Evolutionary conservation across 2,797 vertebrate genomes (phyloP).

Genomic region (Gymnoscopelus braueri): DNA sequence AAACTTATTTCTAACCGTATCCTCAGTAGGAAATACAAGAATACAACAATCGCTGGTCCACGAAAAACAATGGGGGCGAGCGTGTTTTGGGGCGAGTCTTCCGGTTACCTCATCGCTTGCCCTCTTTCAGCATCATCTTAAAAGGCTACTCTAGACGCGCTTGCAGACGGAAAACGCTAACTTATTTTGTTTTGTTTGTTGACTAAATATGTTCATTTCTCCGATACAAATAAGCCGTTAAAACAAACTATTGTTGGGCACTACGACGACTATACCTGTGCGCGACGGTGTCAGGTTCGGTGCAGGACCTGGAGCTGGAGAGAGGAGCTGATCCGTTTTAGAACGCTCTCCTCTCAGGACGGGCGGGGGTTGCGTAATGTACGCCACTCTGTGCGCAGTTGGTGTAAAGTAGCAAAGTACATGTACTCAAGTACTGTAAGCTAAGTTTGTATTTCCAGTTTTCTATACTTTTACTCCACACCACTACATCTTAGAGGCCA

Average conservation of each 20-base stretch:
- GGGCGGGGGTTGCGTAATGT: constrained; percentile 48
- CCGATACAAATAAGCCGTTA: neutral
- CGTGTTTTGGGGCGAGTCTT: too few relatives aligned
- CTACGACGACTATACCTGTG: constrained; percentile 64
- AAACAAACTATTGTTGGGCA: neutral
- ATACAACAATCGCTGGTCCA: too few relatives aligned
- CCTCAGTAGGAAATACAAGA: too few relatives aligned
- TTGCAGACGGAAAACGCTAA: neutral
- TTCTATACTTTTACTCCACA: neutral
- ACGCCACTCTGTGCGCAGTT: constrained; percentile 22
- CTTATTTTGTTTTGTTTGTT: too few relatives aligned
- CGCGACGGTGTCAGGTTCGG: constrained; percentile 51
- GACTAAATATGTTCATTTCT: too few relatives aligned
- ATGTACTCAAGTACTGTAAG: constrained; percentile 30
- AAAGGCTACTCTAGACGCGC: constrained; percentile 8
- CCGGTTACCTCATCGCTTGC: constrained; percentile 4
- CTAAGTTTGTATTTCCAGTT: constrained; percentile 3
- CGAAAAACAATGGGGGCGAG: too few relatives aligned
- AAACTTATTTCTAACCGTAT: too few relatives aligned
- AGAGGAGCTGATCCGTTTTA: constrained; percentile 66
- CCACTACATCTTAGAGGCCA: too few relatives aligned
- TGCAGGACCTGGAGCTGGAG: constrained; percentile 56
- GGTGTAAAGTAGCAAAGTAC: constrained; percentile 70
- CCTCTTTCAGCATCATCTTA: constrained; percentile 43
- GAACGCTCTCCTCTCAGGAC: constrained; percentile 41